Base-by-base conservation (phyloP, 2,888 invertebrate species). In the Pardosa pseudoannulata region DNA sequence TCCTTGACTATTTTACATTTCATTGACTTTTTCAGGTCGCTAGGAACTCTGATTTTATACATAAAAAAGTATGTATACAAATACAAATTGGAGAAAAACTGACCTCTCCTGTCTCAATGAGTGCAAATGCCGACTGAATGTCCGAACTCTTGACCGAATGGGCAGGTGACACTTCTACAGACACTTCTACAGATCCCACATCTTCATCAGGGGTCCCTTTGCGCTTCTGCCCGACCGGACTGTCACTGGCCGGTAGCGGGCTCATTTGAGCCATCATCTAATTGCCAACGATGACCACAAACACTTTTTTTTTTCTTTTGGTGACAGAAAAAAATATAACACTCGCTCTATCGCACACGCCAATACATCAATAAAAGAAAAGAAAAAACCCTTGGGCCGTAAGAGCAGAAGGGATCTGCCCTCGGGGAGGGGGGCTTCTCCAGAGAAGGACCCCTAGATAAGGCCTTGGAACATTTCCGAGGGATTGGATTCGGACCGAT, bases 201-300 rank as follows among this genome's bases (percentile, higher is more conserved):
- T 83, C 82, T 11, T 83, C 83, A 7, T 88, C 88, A 39, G 76
- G 76, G 36, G 83, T 79, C 7, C 72, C 83, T 39, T 83, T 75
- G 23, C 83, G 65, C 31, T 83, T 79, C 31, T 79, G 79, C 56
- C 71, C 75, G 27, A 67, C 71, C 32, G 83, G 82, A 31, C 79
- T 82, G 39, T 74, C 78, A 32, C 71, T 62, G 65, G 71, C 68
- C 29, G 88, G 56, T 67, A 83, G 23, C 41, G 88, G 88, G 56
- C 88, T 88, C 79, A 88, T 67, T 36, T 88, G 88, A 74, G 88
- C 83, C 88, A 88, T 88, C 80, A 87, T 87, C 75, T 41, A 70
- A 39, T 29, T 19, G 27, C 23, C n/a, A 39, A n/a, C 29, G 23
- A 7, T 29, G 78, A 41, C 56, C 56, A 56, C 56, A n/a, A n/a